Evolutionary conservation across 2,113 vertebrate species (phyloP).

Genomic region (Jaculus jaculus): DNA sequence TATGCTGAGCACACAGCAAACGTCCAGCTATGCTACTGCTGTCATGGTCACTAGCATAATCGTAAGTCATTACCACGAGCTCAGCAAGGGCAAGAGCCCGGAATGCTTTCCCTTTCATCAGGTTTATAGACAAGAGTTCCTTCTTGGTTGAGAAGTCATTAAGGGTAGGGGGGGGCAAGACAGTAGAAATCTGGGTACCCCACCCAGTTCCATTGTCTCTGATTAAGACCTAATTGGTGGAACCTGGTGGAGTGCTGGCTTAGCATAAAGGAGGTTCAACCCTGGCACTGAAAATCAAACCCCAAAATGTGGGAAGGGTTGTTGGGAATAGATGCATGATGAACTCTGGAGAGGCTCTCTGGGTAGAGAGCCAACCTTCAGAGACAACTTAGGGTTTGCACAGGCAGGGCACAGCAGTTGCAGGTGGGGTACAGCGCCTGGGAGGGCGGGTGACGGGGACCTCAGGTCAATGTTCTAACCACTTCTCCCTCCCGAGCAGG

Average conservation of each 20-base stretch:
- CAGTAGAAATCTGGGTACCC: not conserved
- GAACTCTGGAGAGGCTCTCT: not conserved
- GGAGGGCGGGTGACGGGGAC: not conserved
- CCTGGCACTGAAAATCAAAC: not conserved
- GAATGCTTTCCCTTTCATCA: not conserved
- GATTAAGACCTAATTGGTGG: not conserved
- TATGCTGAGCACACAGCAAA: not conserved
- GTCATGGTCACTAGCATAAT: not conserved
- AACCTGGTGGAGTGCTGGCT: not conserved
- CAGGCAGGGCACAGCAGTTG: not conserved
- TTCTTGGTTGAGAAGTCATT: not conserved
- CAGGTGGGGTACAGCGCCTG: not conserved
- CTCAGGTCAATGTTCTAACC: conserved; percentile 77
- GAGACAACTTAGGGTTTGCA: not conserved
- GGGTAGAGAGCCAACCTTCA: not conserved
- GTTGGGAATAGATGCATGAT: not conserved
- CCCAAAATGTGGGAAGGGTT: not conserved
- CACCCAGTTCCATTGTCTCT: not conserved
- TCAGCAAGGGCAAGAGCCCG: not conserved
- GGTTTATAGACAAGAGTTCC: not conserved
- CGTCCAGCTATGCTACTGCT: not conserved
- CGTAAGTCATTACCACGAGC: not conserved
- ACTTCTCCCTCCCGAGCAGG: conserved; percentile 67
- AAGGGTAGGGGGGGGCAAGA: no score
- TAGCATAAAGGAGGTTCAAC: not conserved